Conservation (phyloP, 1,140 invertebrate species). For the Odontomachus brunneus region DNA sequence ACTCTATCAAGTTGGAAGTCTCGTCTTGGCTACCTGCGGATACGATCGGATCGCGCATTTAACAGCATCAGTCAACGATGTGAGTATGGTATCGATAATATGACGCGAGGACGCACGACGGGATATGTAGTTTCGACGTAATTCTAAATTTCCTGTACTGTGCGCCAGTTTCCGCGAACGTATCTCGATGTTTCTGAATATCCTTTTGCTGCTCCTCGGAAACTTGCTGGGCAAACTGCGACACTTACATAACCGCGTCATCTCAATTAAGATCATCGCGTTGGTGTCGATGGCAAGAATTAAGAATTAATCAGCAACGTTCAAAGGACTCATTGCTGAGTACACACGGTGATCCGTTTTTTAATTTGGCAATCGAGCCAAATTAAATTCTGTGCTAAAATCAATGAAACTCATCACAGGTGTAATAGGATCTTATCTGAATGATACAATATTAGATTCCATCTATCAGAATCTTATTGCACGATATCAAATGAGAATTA, state of each 20-base stretch:
- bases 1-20: not conserved
- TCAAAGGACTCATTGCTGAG: not conserved
- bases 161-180: not conserved
- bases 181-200: not conserved
- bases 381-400: too few relatives aligned
- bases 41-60: not conserved
- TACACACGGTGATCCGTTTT: not conserved
- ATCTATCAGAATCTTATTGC: too few relatives aligned
- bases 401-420: too few relatives aligned
- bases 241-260: slow-evolving; percentile 17
- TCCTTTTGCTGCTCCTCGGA: not conserved
- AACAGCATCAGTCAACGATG: not conserved
- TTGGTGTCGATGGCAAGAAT: slow-evolving; percentile 1
- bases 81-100: not conserved
- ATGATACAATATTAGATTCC: too few relatives aligned
- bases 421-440: too few relatives aligned
- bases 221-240: slow-evolving; percentile 17
- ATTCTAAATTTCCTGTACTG: slow-evolving; percentile 7
- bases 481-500: too few relatives aligned
- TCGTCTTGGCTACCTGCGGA: not conserved
- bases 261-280: not conserved
- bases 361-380: not conserved
- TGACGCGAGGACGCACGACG: not conserved
- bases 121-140: not conserved
- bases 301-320: not conserved